Percentiles rank a stretch among this genome's conserved stretches.
Evolutionary conservation across 2,888 invertebrate species (phyloP).

Genomic region (Cataglyphis altisquamis): DNA sequence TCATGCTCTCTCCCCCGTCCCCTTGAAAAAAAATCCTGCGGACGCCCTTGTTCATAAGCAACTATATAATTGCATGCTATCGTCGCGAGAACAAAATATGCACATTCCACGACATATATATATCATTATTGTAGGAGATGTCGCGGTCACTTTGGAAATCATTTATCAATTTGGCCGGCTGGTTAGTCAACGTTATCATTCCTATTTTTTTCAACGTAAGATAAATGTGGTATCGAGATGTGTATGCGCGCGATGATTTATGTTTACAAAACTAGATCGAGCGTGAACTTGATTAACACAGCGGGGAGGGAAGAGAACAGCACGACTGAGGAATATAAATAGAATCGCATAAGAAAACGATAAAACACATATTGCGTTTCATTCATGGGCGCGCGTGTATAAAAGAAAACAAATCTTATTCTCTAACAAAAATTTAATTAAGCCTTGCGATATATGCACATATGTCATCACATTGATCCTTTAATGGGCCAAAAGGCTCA

Average conservation of each 20-base stretch:
- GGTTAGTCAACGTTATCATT: slow-evolving; percentile 59
- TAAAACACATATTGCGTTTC: slow-evolving; percentile 13
- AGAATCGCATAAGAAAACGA: not conserved
- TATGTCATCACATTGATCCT: slow-evolving; percentile 21
- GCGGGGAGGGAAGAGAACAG: not conserved
- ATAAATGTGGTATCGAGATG: slow-evolving; percentile 28
- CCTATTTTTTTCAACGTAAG: slow-evolving; percentile 40
- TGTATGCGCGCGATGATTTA: slow-evolving; percentile 23
- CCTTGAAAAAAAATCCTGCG: no score
- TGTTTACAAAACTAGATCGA: slow-evolving; percentile 31
- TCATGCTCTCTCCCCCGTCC: no score
- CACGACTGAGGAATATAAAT: not conserved
- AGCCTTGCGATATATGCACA: slow-evolving; percentile 1
- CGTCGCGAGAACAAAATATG: not conserved
- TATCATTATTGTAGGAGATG: not conserved
- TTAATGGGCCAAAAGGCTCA: slow-evolving; percentile 3
- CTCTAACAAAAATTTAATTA: slow-evolving; percentile 42
- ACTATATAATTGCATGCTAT: not conserved
- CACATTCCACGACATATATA: not conserved
- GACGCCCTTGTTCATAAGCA: no score
- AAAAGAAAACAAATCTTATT: not conserved
- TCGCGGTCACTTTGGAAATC: not conserved
- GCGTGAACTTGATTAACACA: not conserved
- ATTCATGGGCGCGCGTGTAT: slow-evolving; percentile 2
- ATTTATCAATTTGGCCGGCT: slow-evolving; percentile 33